phyloP scores from a whole-genome alignment of 2,113 vertebrate species.

The rabbit (Oryctolagus cuniculus) region DNA sequence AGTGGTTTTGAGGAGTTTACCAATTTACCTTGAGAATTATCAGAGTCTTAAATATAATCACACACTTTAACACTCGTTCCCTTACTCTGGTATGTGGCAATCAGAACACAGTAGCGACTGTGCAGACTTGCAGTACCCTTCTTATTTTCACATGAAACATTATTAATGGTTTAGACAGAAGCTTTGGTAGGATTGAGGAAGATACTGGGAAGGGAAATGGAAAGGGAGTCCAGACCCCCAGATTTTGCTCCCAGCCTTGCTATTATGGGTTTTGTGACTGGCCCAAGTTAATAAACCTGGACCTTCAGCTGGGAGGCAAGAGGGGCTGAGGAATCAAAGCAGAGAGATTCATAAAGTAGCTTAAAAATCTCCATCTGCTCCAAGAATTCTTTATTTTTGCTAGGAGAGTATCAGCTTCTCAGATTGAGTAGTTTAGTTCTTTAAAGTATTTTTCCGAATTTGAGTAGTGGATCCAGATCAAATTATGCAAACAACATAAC shows the following conservation, averaged over 20 bases:
- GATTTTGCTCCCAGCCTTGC: neutral
- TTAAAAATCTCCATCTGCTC: neutral
- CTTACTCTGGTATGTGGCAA: neutral
- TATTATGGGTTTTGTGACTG: neutral
- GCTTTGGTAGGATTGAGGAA: neutral
- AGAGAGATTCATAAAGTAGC: neutral
- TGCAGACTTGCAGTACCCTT: neutral
- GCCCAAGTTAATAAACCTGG: neutral
- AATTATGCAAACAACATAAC: neutral
- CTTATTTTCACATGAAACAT: conserved; percentile 12
- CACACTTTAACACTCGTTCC: neutral
- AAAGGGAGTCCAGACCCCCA: too few species aligned
- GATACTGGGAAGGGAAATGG: neutral
- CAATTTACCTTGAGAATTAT: neutral
- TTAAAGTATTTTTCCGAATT: conserved; percentile 53
- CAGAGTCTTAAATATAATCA: neutral
- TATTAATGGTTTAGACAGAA: conserved; percentile 24
- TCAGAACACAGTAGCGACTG: neutral
- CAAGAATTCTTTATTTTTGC: neutral
- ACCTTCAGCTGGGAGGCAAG: neutral
- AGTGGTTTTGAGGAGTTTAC: neutral
- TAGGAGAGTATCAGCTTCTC: neutral
- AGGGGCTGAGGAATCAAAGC: neutral
- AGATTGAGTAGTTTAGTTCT: conserved; percentile 41
- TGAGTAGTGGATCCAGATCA: neutral